Base-by-base conservation (phyloP, 2,113 vertebrate species). In the Hemibagrus wyckioides region DNA sequence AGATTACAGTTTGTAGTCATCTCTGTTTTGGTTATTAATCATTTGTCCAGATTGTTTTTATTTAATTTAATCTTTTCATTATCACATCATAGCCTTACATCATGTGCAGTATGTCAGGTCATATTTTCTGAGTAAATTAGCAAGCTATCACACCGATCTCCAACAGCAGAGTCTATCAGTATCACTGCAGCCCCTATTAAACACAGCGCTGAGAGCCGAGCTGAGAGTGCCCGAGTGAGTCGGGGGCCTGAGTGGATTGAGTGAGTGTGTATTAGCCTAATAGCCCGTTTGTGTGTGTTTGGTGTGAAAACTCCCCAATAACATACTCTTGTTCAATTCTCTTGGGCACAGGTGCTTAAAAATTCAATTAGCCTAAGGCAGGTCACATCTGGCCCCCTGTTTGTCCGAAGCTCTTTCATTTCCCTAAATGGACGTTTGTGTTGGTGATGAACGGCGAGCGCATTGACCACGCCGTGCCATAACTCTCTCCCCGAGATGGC, bases 371-470 rank as follows among this genome's bases (percentile, higher is more conserved):
- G 92, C 90, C 91, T 94, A 95, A 96, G 96, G 92, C 87, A 95
- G 91, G 94, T 94, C 95, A 94, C 96, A 97, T 95, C 94, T 96
- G 96, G 94, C 92, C 89, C n/a, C 92, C 93, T 97, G 95, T 97
- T 97, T 97, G 94, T 96, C 95, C 2, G 44, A 79, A 82, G 86
- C 94, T 94, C 94, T 97, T 96, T 97, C 96, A 97, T 97, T 97
- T 96, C 92, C 95, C 96, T 97, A 96, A 97, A 97, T 97, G 95
- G 94, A 94, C 94, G 93, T 94, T 90, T 90, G 92, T 56, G 21
- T 83, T 88, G 93, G 93, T 97, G 97, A 96, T 97, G 95, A 96
- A 97, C 95, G 95, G 91, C 92, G 89, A 92, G 84, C 90, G 82
- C 96, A 97, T 97, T 97, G 97, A 97, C 96, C 95, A 94, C 90